phyloP scores from a whole-genome alignment of 2,888 invertebrate species.

The Rhagonycha fulva region DNA sequence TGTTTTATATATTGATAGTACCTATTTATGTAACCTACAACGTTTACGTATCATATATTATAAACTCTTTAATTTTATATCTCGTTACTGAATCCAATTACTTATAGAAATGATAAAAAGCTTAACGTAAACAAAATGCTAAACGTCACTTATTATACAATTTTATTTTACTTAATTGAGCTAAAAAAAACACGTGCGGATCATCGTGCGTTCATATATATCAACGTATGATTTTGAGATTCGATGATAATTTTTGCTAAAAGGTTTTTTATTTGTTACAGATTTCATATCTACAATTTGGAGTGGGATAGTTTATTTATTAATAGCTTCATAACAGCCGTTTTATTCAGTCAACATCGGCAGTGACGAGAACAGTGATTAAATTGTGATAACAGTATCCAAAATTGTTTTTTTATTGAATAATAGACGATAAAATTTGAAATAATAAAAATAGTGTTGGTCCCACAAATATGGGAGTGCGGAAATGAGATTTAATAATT shows the following conservation, averaged over 20 bases:
- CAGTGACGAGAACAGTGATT: neutral
- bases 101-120: neutral
- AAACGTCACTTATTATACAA: neutral
- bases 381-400: neutral
- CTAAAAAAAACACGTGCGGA: neutral
- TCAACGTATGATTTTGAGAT: neutral
- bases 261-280: neutral
- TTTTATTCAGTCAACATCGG: neutral
- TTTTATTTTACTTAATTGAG: neutral
- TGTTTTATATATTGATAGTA: neutral
- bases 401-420: neutral
- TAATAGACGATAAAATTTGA: neutral
- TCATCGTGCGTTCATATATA: neutral
- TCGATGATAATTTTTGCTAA: neutral
- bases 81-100: neutral
- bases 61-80: neutral
- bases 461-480: neutral
- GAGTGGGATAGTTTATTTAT: neutral
- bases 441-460: neutral
- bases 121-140: neutral
- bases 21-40: neutral
- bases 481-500: constrained; percentile 5
- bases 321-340: neutral
- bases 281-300: neutral
- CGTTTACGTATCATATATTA: neutral